Percentiles rank a stretch among this genome's conserved stretches.
Conservation (phyloP, 2,797 vertebrate species). For the Ictinia mississippiensis region DNA sequence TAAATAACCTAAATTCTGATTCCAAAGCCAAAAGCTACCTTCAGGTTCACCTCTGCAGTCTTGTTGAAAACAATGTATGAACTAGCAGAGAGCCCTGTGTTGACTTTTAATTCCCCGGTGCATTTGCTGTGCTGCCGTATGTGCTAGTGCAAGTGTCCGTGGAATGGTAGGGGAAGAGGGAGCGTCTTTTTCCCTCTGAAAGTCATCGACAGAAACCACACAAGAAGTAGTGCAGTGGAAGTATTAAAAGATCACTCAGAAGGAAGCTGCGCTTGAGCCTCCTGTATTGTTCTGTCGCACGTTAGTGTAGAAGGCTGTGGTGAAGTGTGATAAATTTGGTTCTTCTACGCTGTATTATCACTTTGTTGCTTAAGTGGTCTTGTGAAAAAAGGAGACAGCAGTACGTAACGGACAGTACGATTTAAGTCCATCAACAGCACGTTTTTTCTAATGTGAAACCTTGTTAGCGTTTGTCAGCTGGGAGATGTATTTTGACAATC, state of each 20-base stretch:
- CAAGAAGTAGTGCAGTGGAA: background rate
- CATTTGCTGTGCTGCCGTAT: background rate
- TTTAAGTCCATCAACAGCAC: background rate
- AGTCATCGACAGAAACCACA: background rate
- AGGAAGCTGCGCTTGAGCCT: background rate
- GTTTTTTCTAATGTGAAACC: background rate
- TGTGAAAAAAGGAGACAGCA: background rate
- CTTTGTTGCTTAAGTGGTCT: constrained; percentile 11
- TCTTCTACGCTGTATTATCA: background rate
- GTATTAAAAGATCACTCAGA: background rate
- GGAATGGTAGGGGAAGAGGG: background rate
- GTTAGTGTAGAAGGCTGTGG: background rate
- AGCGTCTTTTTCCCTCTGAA: background rate
- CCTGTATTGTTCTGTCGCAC: background rate
- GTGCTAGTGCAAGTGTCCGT: background rate
- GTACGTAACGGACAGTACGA: background rate
- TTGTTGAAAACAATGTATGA: constrained; percentile 41
- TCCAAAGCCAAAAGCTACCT: constrained; percentile 36
- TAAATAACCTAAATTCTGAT: constrained; percentile 23
- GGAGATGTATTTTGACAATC: constrained; percentile 6
- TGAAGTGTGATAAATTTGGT: constrained; percentile 29
- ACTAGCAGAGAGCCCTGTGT: background rate
- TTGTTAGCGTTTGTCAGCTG: background rate
- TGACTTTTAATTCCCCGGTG: constrained; percentile 24
- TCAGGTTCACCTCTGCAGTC: constrained; percentile 61